Conservation (phyloP, 2,888 invertebrate species). For the Cheilosia pagana region DNA sequence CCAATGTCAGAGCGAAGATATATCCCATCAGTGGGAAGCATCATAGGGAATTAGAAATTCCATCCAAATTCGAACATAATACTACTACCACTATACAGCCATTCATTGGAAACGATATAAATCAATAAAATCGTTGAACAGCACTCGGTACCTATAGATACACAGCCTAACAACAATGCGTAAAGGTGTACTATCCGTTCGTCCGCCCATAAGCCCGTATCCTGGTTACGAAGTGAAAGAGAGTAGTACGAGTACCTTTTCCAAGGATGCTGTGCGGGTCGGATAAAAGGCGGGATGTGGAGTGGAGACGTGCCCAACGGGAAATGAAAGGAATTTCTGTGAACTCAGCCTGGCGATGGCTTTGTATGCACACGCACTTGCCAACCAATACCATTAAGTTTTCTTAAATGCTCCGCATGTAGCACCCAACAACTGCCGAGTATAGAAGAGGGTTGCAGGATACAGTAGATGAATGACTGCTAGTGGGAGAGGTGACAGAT, state of each 20-base stretch:
- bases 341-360: slow-evolving; percentile 59
- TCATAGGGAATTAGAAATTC: slow-evolving; percentile 68
- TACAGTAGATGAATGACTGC: slow-evolving; percentile 40
- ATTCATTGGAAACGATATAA: slow-evolving; percentile 66
- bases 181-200: slow-evolving; percentile 65
- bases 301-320: slow-evolving; percentile 65
- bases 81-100: slow-evolving; percentile 42
- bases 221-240: slow-evolving; percentile 20
- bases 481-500: slow-evolving; percentile 60
- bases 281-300: slow-evolving; percentile 30
- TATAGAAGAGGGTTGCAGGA: slow-evolving; percentile 30
- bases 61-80: slow-evolving; percentile 53
- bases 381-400: slow-evolving; percentile 79
- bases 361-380: slow-evolving; percentile 76
- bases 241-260: slow-evolving; percentile 33
- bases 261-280: slow-evolving; percentile 24
- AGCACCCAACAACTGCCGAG: slow-evolving; percentile 54
- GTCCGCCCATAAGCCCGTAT: slow-evolving; percentile 31
- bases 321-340: slow-evolving; percentile 65
- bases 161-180: slow-evolving; percentile 66
- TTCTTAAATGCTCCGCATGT: slow-evolving; percentile 59
- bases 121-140: slow-evolving; percentile 73
- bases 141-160: slow-evolving; percentile 62
- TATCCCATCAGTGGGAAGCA: slow-evolving; percentile 35
- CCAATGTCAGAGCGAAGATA: slow-evolving; percentile 43